These are phyloP conservation scores for Pelvicachromis taeniatus DNA, from an alignment of 2,113 vertebrate genomes.

Conservation along the genomic window DNA sequence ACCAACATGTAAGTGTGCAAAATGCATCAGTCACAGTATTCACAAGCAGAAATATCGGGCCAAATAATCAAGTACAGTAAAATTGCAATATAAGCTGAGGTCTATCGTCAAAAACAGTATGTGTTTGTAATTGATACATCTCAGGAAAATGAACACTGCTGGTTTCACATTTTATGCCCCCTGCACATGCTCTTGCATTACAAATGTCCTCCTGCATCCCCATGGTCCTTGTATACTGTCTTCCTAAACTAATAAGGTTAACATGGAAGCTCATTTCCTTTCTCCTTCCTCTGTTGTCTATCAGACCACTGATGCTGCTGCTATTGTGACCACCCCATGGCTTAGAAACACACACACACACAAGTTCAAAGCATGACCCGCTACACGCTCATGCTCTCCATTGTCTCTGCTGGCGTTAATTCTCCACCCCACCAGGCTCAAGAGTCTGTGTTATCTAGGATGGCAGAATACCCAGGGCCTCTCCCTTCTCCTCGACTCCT, in stretches of 20 bases:
- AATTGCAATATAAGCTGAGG: not conserved
- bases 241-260: constrained; percentile 20
- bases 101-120: not conserved
- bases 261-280: constrained; percentile 12
- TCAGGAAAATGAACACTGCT: not conserved
- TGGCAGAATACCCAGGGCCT: constrained; percentile 58
- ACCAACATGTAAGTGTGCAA: not conserved
- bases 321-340: constrained; percentile 2
- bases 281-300: constrained; percentile 17
- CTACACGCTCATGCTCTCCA: not conserved
- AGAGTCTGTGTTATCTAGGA: constrained; percentile 53
- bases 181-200: not conserved
- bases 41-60: not conserved
- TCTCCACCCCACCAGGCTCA: constrained; percentile 31
- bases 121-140: not conserved
- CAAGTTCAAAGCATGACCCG: not conserved
- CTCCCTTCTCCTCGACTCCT: constrained; percentile 52
- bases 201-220: not conserved
- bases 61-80: not conserved
- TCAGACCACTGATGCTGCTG: not conserved
- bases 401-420: constrained; percentile 40
- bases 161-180: not conserved
- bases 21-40: not conserved
- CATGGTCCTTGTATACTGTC: not conserved
- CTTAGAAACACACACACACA: not conserved